Percentiles rank a stretch among this genome's conserved stretches.
These are phyloP conservation scores for Scortum barcoo DNA, from an alignment of 2,113 vertebrate species.

Conservation along the genomic window DNA sequence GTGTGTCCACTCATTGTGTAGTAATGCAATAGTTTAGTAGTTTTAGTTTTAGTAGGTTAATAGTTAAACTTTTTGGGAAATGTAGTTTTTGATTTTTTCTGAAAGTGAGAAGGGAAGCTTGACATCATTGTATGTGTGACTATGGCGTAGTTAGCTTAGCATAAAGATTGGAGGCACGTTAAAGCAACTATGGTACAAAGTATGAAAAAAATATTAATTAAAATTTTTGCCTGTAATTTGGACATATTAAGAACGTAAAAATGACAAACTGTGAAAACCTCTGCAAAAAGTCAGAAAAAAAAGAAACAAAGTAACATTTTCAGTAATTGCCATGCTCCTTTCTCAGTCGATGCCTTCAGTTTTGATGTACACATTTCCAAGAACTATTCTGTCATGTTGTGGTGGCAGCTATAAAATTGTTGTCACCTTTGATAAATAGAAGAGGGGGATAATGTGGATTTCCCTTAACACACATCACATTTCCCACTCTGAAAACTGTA, in stretches of 20 bases:
- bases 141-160: not conserved
- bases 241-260: not conserved
- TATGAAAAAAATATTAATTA: not conserved
- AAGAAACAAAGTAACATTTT: not conserved
- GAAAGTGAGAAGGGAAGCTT: not conserved
- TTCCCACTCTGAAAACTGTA: constrained; percentile 15
- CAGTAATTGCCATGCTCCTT: not conserved
- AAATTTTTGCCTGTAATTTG: not conserved
- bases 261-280: not conserved
- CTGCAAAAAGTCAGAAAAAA: not conserved
- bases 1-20: not conserved
- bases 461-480: constrained; percentile 6
- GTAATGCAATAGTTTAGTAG: not conserved
- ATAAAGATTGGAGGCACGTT: not conserved
- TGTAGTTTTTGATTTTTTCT: too few species aligned
- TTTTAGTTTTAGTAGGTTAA: too few species aligned
- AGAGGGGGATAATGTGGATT: not conserved
- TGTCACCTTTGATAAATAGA: constrained; percentile 8
- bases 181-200: not conserved
- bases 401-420: not conserved
- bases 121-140: not conserved
- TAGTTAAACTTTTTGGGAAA: not conserved
- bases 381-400: not conserved
- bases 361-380: not conserved
- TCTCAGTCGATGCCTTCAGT: not conserved